Percentiles rank a stretch among this genome's conserved stretches.
phyloP scores from a whole-genome alignment of 2,797 vertebrate genomes.

The Paguma larvata region DNA sequence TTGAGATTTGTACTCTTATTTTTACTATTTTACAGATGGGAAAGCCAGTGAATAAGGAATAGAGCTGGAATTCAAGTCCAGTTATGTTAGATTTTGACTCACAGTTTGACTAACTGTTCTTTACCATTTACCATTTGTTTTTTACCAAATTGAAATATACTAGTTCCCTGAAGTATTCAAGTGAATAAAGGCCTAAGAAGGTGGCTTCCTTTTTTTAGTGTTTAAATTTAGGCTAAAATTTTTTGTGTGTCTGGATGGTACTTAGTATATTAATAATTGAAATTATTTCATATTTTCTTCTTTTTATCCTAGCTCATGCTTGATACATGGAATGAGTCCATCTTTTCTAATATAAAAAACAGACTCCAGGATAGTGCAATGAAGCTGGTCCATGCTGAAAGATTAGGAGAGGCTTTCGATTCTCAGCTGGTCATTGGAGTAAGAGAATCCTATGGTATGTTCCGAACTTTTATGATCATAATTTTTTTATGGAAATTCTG shows the following conservation, averaged over 20 bases:
- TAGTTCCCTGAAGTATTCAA: conserved; percentile 25
- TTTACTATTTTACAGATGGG: conserved; percentile 6
- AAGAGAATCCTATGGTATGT: conserved; percentile 97
- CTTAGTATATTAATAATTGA: conserved; percentile 32
- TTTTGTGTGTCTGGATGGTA: not conserved
- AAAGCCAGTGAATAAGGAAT: conserved; percentile 44
- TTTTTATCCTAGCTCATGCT: conserved; percentile 93
- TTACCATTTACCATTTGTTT: not conserved
- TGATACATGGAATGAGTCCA: conserved; percentile 99
- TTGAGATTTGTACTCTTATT: conserved; percentile 40
- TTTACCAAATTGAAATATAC: not conserved
- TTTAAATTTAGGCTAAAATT: not conserved
- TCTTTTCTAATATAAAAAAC: conserved; percentile 99
- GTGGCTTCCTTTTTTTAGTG: conserved; percentile 21
- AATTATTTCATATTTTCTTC: conserved; percentile 50
- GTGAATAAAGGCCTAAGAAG: not conserved
- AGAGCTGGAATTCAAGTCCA: not conserved
- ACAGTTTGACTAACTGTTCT: not conserved
- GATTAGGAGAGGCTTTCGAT: conserved; percentile 97
- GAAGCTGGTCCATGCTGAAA: conserved; percentile 97
- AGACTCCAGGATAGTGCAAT: conserved; percentile 98
- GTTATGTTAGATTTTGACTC: not conserved
- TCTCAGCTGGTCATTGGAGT: conserved; percentile 98
- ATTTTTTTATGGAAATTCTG: conserved; percentile 40
- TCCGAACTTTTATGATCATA: not conserved